phyloP scores from a whole-genome alignment of 2,113 vertebrate species.

The Jacana jacana region DNA sequence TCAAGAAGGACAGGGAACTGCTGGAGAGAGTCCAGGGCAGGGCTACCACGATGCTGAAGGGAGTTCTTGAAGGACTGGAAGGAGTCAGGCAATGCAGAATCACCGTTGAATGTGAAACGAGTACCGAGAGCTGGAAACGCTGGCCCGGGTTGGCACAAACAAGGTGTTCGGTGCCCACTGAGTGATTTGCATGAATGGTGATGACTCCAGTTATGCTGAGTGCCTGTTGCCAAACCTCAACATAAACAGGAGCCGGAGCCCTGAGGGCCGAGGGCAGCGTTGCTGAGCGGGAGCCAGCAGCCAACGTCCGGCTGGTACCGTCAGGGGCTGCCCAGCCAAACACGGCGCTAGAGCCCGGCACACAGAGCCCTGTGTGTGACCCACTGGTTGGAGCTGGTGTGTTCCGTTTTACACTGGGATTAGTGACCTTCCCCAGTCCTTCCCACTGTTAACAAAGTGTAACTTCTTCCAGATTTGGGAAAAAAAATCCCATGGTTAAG shows the following conservation, averaged over 20 bases:
- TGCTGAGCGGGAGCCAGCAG: neutral
- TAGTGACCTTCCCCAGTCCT: neutral
- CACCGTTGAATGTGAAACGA: neutral
- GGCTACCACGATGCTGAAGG: too few relatives aligned
- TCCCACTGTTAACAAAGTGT: neutral
- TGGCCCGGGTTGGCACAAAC: too few relatives aligned
- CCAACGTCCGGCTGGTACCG: too few relatives aligned
- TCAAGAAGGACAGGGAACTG: too few relatives aligned
- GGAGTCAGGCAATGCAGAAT: neutral
- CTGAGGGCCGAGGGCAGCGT: neutral
- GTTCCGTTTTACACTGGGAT: neutral
- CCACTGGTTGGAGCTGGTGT: neutral
- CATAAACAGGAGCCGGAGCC: neutral
- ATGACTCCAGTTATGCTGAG: neutral
- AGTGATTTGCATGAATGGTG: neutral
- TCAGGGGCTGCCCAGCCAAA: neutral
- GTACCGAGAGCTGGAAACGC: too few relatives aligned
- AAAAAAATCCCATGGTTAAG: neutral
- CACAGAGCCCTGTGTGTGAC: accelerated
- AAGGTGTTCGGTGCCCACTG: too few relatives aligned
- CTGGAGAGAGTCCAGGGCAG: too few relatives aligned
- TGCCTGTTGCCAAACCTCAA: neutral
- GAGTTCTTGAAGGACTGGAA: neutral
- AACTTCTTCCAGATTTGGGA: neutral
- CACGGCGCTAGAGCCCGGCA: neutral